Percentiles rank a stretch among this genome's conserved stretches.
These are phyloP conservation scores for Oceanodroma leucorhoa DNA, from an alignment of 2,797 vertebrate species.

Conservation along the genomic window DNA sequence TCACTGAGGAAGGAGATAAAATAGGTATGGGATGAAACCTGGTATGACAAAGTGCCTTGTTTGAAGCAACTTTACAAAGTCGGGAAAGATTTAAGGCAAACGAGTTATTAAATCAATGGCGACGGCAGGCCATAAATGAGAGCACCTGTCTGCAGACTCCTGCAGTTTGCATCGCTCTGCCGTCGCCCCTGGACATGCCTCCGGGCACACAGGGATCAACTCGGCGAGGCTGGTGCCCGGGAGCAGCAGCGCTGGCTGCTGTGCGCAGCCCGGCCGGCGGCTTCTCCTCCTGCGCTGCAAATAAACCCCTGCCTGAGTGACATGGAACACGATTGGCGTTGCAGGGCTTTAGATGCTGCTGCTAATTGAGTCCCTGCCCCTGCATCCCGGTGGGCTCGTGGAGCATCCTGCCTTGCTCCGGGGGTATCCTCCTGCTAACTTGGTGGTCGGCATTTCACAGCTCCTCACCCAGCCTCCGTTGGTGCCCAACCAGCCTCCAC, in stretches of 20 bases:
- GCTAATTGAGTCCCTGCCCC: neutral
- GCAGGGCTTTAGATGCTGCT: neutral
- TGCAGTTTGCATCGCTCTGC: neutral
- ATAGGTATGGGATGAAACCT: neutral
- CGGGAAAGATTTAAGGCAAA: neutral
- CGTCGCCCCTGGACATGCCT: neutral
- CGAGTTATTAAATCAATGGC: neutral
- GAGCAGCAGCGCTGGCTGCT: neutral
- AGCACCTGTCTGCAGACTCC: neutral
- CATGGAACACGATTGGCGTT: fast-evolving
- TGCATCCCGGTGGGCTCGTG: neutral
- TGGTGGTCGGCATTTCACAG: neutral
- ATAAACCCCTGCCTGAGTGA: neutral
- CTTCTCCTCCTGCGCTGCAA: neutral
- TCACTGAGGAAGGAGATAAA: neutral
- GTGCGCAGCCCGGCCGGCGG: fast-evolving
- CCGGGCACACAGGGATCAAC: neutral
- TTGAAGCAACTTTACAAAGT: neutral
- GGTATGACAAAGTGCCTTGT: neutral
- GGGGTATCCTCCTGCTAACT: neutral
- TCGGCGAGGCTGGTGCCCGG: neutral
- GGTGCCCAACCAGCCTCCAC: neutral
- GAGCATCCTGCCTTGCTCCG: neutral
- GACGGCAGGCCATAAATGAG: neutral
- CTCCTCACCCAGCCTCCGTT: neutral